Evolutionary conservation across 2,113 vertebrate genomes (phyloP), one percentile per base, ranked within the genome.

Genomic region (Pelecanus crispus): DNA sequence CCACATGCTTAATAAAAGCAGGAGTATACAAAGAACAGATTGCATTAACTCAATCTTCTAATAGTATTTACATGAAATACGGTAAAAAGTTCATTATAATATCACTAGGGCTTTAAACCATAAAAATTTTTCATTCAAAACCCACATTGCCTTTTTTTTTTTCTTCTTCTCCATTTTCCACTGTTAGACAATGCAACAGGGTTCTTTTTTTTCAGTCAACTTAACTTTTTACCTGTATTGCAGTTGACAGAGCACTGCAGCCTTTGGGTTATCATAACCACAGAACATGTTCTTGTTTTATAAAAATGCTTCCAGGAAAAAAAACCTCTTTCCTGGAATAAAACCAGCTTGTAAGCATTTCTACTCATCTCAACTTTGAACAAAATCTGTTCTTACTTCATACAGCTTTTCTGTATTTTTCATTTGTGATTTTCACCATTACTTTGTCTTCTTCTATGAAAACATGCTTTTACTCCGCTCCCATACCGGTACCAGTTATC

Each of bases 161-260:
- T 52, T 12, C 3, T 63, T 61, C 55, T 42, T 17, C 12, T 11
- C 24, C 9, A 13, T 71, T 75, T 88, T 32, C 14, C 25, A 18
- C 21, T 42, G 9, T 19, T 25, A 11, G 18, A 45, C 10, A 86
- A 42, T 1, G 4, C 8, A 67, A 18, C 7, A 17, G 4, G 4
- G 5, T 19, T 21, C 31, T 79, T 5, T 75, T 34, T 34, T 62
- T 63, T 22, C 0, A 0, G n/a, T 9, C 44, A 52, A 13, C 40
- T 21, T 19, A 32, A 40, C 19, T 67, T 72, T 55, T 44, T 21
- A 66, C 24, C 40, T 71, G 38, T 17, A 9, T 17, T 28, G 24
- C 0, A 0, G 8, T 0, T 40, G 32, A 21, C 12, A 36, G 18
- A 18, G 9, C 0, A 0, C 17, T 58, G 31, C 58, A 85, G 55